Conservation (phyloP, 2,797 vertebrate species). For the Artibeus jamaicensis region DNA sequence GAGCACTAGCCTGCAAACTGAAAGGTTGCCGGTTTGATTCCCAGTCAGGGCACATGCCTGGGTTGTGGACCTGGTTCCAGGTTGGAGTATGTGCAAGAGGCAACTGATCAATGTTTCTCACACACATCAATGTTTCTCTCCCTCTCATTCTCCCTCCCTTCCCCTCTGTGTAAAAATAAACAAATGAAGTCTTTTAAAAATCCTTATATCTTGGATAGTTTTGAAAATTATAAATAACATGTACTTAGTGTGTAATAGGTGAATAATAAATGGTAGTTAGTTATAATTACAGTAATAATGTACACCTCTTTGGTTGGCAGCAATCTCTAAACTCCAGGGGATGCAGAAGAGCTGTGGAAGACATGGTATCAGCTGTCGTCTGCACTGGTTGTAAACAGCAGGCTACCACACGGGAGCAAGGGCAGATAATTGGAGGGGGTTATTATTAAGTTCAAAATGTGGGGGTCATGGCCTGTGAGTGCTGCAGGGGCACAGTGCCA, state of each 20-base stretch:
- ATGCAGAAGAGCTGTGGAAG: neutral
- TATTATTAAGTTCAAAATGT: neutral
- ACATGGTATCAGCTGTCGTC: neutral
- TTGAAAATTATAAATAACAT: slow-evolving; percentile 22
- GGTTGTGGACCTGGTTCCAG: neutral
- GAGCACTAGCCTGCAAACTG: no score
- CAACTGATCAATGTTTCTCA: neutral
- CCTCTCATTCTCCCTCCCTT: neutral
- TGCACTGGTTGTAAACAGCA: neutral
- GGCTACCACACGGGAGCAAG: neutral
- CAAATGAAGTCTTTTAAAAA: neutral
- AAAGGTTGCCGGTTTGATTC: neutral
- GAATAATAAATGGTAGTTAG: neutral
- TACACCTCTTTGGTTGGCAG: neutral
- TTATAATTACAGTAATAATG: neutral
- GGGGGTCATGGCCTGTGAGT: neutral
- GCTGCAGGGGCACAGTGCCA: neutral
- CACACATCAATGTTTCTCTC: neutral
- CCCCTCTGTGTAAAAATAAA: neutral
- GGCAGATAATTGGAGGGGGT: neutral
- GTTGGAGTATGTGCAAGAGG: neutral
- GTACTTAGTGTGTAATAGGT: neutral
- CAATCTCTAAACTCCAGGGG: neutral
- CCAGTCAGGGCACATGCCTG: neutral
- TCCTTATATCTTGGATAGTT: neutral